A percentile compares a stretch with the other conserved stretches of the same genome.
phyloP scores from a whole-genome alignment of 37 sponge, comb jelly and placozoan genomes.

The Spongilla lacustris region DNA sequence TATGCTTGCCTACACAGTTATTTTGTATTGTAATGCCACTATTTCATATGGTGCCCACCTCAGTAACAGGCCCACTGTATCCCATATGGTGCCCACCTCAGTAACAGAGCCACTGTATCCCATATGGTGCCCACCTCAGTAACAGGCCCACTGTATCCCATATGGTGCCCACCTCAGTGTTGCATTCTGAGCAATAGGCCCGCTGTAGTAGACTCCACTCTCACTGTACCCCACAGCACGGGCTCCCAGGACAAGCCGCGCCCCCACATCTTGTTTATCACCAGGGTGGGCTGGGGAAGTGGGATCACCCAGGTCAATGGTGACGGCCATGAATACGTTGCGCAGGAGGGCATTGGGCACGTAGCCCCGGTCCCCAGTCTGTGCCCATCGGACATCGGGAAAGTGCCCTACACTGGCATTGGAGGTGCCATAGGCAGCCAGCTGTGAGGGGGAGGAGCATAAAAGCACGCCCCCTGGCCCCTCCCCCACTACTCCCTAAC shows the following conservation, averaged over 20 bases:
- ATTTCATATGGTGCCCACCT: too few species aligned
- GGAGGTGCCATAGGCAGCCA: constrained; percentile 42
- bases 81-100: too few species aligned
- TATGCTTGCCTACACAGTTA: too few species aligned
- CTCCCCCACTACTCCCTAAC: too few species aligned
- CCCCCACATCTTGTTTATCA: constrained; percentile 65
- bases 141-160: neutral
- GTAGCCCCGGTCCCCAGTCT: constrained; percentile 57
- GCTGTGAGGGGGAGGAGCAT: constrained; percentile 4
- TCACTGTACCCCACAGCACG: constrained; percentile 46
- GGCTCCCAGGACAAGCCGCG: constrained; percentile 36
- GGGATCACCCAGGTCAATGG: constrained; percentile 81
- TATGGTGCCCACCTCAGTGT: constrained; percentile 18
- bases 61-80: too few species aligned
- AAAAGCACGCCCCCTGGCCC: neutral
- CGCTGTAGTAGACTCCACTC: constrained; percentile 28
- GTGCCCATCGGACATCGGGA: constrained; percentile 63
- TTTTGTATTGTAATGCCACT: too few species aligned
- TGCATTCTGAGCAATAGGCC: constrained; percentile 44
- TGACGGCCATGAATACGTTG: constrained; percentile 83
- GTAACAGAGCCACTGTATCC: neutral
- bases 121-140: neutral
- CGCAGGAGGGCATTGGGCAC: constrained; percentile 51
- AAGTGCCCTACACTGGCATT: constrained; percentile 49
- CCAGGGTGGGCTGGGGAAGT: constrained; percentile 76